Evolutionary conservation across 2,113 vertebrate genomes (phyloP), one percentile per base, ranked within the genome.

Genomic region (Pomatorhinus ruficollis): DNA sequence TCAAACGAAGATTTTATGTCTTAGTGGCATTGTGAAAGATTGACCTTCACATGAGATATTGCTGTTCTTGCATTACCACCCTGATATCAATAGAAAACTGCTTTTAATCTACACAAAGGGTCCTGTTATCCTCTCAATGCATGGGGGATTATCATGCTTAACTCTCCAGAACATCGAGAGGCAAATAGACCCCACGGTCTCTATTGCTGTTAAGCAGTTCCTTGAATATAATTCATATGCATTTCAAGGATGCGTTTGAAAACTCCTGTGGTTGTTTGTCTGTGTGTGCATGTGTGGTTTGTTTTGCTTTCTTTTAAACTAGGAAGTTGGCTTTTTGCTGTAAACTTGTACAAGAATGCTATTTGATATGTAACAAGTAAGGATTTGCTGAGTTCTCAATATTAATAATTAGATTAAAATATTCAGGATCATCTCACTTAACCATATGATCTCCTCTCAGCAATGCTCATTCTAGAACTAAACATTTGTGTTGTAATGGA

Each of bases 1-100:
- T 98, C 96, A 97, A 98, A 98, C 53, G 90, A 98, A 98, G 96
- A 97, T 97, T 98, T 97, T 98, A 97, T 97, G 94, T 97, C 94
- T 97, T 98, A 86, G 92, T 96, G 98, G 94, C 97, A 95, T 89
- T 97, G 93, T 98, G 97, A 98, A 98, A 97, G 95, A 98, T 96
- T 98, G 97, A 98, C 97, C 97, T 98, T 98, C 93, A 96, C 79
- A 95, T 97, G 95, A 97, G 95, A 95, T 97, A 96, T 93, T 93
- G 96, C 87, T 84, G 69, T 97, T 97, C 78, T 97, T 98, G 92
- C 96, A 94, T 96, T 97, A 87, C 94, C 77, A 97, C 64, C 52
- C 52, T 35, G 75, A 94, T 98, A 97, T 97, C 97, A 98, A 97
- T 97, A 97, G 93, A 97, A 97, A 96, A 97, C 85, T 98, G 91